phyloP scores from a whole-genome alignment of 2,797 vertebrate species.

The Ceryle rudis region DNA sequence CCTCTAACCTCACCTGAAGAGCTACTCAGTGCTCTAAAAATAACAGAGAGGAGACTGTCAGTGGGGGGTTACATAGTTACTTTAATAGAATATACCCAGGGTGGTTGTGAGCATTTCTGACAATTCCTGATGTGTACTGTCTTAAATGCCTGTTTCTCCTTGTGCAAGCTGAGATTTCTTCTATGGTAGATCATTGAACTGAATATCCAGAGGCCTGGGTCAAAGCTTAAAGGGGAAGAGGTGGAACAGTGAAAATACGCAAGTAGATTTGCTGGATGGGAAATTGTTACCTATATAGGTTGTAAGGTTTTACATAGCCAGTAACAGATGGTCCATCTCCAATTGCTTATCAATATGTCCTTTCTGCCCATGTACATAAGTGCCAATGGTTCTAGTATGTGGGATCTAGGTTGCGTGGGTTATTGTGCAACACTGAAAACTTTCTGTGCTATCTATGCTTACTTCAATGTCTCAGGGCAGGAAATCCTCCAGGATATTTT shows the following conservation, averaged over 20 bases:
- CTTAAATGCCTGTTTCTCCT: background rate
- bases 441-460: background rate
- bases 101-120: background rate
- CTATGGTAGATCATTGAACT: background rate
- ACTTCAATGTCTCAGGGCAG: background rate
- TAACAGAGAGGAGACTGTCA: background rate
- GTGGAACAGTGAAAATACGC: background rate
- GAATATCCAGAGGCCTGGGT: background rate
- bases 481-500: background rate
- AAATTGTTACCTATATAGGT: background rate
- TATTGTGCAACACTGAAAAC: background rate
- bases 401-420: background rate
- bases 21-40: background rate
- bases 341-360: background rate
- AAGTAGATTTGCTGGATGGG: background rate
- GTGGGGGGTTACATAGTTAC: background rate
- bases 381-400: background rate
- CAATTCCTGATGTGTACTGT: background rate
- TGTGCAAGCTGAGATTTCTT: background rate
- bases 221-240: background rate
- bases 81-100: background rate
- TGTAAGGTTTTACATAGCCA: background rate
- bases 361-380: background rate
- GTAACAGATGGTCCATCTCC: background rate
- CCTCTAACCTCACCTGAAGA: background rate